Conservation (phyloP, 2,888 invertebrate species). For the Apodemia zela region DNA sequence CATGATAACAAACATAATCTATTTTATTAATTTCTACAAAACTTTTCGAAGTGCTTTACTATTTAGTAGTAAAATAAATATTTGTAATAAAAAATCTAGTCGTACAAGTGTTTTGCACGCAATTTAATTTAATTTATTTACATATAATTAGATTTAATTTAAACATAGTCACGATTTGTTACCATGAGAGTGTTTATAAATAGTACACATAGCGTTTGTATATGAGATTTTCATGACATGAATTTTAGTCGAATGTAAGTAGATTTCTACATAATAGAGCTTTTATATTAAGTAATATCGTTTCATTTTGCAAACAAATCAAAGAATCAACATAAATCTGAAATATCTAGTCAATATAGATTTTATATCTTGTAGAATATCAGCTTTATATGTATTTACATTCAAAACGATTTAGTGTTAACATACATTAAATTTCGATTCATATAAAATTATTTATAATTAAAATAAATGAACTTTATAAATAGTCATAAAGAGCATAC, state of each 20-base stretch:
- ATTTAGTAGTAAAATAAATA: constrained; percentile 73
- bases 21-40: constrained; percentile 50
- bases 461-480: constrained; percentile 18
- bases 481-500: constrained; percentile 20
- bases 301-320: constrained; percentile 31
- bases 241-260: constrained; percentile 56
- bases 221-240: constrained; percentile 63
- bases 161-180: constrained; percentile 55
- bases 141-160: constrained; percentile 15
- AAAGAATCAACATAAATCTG: constrained; percentile 25
- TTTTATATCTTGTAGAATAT: constrained; percentile 33
- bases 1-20: not conserved
- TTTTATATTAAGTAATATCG: constrained; percentile 38
- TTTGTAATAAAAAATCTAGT: constrained; percentile 72
- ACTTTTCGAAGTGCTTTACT: constrained; percentile 80
- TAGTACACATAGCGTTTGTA: constrained; percentile 67
- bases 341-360: constrained; percentile 13
- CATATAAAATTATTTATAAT: constrained; percentile 14
- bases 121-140: constrained; percentile 34
- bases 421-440: constrained; percentile 15
- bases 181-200: constrained; percentile 64
- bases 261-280: constrained; percentile 41
- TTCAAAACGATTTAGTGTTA: constrained; percentile 22
- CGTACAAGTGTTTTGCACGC: constrained; percentile 71
- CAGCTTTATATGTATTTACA: constrained; percentile 56